A percentile compares a stretch with the other conserved stretches of the same genome.
phyloP scores from a whole-genome alignment of 2,113 vertebrate genomes.

The Ifrita kowaldi region DNA sequence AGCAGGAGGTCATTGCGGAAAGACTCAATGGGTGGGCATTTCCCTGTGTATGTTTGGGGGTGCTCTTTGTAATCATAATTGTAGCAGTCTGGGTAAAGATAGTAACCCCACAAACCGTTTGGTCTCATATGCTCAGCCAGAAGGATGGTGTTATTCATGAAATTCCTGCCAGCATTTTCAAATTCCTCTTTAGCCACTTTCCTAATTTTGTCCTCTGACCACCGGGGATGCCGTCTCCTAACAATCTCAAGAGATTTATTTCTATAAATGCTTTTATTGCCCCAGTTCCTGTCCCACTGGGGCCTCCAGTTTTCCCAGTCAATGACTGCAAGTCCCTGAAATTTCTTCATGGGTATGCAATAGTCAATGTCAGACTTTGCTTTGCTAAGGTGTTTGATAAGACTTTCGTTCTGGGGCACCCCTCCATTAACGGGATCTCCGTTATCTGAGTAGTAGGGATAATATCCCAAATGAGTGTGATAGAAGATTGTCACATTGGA shows the following conservation, averaged over 20 bases:
- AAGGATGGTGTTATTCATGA: conserved; percentile 85
- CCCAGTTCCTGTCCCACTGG: conserved; percentile 91
- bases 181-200: conserved; percentile 82
- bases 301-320: conserved; percentile 93
- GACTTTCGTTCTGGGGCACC: conserved; percentile 85
- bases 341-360: conserved; percentile 80
- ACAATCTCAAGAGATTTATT: conserved; percentile 84
- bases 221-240: conserved; percentile 78
- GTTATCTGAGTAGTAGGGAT: conserved; percentile 80
- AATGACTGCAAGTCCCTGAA: conserved; percentile 84
- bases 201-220: conserved; percentile 81
- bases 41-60: conserved; percentile 79
- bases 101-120: conserved; percentile 86
- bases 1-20: conserved; percentile 82
- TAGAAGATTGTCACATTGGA: conserved; percentile 88
- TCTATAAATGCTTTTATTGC: conserved; percentile 83
- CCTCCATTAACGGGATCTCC: conserved; percentile 81
- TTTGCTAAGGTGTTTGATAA: conserved; percentile 84
- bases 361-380: conserved; percentile 79
- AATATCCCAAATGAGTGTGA: conserved; percentile 85
- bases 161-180: conserved; percentile 80
- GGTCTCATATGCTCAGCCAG: conserved; percentile 80
- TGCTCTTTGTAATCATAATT: conserved; percentile 87
- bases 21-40: conserved; percentile 84
- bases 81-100: conserved; percentile 91